Evolutionary conservation across 1,140 invertebrate species (phyloP).

Genomic region (Fopius arisanus): DNA sequence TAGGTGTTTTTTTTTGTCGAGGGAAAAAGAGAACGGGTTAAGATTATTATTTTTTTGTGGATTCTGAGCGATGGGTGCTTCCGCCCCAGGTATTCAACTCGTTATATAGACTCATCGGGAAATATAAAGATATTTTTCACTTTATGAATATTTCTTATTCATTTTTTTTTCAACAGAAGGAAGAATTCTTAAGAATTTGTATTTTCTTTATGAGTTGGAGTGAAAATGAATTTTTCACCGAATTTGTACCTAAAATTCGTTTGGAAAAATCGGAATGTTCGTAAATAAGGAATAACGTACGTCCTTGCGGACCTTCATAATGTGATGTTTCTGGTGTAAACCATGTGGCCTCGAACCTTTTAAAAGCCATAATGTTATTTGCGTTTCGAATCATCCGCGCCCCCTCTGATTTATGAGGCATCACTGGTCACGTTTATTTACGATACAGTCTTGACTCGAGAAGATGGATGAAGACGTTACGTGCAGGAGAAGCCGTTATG

Average conservation of each 20-base stretch:
- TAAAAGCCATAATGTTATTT: slow-evolving; percentile 64
- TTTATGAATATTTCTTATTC: too few relatives aligned
- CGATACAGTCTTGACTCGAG: slow-evolving; percentile 24
- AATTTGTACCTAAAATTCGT: too few relatives aligned
- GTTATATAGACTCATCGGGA: too few relatives aligned
- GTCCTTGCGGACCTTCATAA: background rate
- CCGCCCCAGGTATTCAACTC: background rate
- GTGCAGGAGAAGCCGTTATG: slow-evolving; percentile 54
- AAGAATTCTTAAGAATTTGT: background rate
- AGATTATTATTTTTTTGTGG: background rate
- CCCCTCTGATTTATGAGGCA: slow-evolving; percentile 55
- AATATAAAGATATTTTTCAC: too few relatives aligned
- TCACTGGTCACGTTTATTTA: slow-evolving; percentile 37
- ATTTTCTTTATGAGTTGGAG: too few relatives aligned
- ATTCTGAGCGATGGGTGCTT: background rate
- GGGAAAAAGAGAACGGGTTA: slow-evolving; percentile 26
- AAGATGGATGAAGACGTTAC: slow-evolving; percentile 33
- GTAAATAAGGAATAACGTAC: background rate
- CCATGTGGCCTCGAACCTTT: slow-evolving; percentile 11
- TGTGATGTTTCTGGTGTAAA: background rate
- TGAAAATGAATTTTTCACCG: too few relatives aligned
- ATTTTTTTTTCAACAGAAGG: too few relatives aligned
- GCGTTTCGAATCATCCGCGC: slow-evolving; percentile 54
- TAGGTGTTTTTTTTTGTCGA: slow-evolving; percentile 3
- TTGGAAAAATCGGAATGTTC: too few relatives aligned